Evolutionary conservation across 2,797 vertebrate genomes (phyloP).

Genomic region (Pygocentrus nattereri): DNA sequence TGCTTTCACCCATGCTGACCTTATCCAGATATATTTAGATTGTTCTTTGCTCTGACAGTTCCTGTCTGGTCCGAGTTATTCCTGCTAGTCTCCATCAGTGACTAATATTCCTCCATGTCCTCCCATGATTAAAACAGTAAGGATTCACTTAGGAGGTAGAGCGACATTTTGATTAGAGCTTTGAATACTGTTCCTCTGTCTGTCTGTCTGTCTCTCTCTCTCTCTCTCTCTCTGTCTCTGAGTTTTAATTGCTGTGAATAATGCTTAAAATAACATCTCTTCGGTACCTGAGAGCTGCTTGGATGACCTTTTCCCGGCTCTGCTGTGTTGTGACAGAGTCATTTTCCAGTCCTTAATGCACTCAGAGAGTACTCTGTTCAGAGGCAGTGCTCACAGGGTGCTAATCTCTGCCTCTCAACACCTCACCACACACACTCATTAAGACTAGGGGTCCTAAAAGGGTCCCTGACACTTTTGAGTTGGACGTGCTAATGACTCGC

Average conservation of each 20-base stretch:
- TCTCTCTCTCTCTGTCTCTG: slow-evolving; percentile 32
- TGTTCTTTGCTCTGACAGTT: slow-evolving; percentile 43
- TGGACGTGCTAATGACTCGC: slow-evolving; percentile 53
- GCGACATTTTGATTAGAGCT: slow-evolving; percentile 60
- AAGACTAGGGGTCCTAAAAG: slow-evolving; percentile 56
- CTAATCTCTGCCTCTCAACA: slow-evolving; percentile 59
- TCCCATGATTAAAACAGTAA: slow-evolving; percentile 24
- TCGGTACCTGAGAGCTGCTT: slow-evolving; percentile 50
- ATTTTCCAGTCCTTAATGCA: slow-evolving; percentile 57
- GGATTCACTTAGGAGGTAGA: slow-evolving; percentile 47
- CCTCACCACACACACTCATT: slow-evolving; percentile 57
- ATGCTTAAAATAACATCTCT: slow-evolving; percentile 62
- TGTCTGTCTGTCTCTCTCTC: slow-evolving; percentile 37
- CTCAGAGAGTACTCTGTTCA: slow-evolving; percentile 48
- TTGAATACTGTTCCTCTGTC: slow-evolving; percentile 40
- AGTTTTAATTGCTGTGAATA: slow-evolving; percentile 69
- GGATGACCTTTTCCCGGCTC: slow-evolving; percentile 68
- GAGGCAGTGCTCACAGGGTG: slow-evolving; percentile 44
- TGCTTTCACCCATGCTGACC: background rate
- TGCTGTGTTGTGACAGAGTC: slow-evolving; percentile 61
- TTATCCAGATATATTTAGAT: slow-evolving; percentile 13
- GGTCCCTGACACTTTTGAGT: slow-evolving; percentile 56
- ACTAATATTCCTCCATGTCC: slow-evolving; percentile 39
- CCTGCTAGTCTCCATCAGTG: slow-evolving; percentile 4
- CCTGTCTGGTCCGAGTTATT: background rate